Conservation (phyloP, 2,113 vertebrate species). For the Glareola pratincola region DNA sequence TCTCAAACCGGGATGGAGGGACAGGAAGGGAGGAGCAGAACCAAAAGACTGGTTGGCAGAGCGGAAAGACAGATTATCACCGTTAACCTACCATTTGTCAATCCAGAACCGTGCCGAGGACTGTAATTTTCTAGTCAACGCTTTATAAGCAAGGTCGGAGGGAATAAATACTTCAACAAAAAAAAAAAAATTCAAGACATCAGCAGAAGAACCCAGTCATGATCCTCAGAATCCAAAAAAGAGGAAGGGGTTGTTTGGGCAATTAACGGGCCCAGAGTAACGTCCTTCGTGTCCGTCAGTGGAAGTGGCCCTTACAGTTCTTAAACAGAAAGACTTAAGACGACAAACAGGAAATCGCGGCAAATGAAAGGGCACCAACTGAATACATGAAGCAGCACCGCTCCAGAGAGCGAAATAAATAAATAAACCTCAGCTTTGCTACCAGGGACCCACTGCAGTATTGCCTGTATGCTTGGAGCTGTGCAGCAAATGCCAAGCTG, state of each 20-base stretch:
- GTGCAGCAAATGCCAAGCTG: constrained; percentile 65
- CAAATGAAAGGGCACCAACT: background rate
- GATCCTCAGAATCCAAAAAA: background rate
- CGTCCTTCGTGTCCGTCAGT: background rate
- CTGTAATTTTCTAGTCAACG: constrained; percentile 67
- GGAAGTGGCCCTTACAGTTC: background rate
- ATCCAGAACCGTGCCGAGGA: constrained; percentile 41
- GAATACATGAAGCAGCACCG: background rate
- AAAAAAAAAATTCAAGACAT: constrained; percentile 6
- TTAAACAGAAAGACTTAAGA: background rate
- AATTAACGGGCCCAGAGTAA: constrained; percentile 7
- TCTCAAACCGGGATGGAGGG: background rate
- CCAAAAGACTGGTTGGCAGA: constrained; percentile 51
- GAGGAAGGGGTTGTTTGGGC: background rate
- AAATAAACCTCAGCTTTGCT: background rate
- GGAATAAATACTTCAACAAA: constrained; percentile 45
- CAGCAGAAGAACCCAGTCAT: constrained; percentile 17
- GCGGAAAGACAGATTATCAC: constrained; percentile 57
- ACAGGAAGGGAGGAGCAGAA: background rate
- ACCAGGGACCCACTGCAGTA: constrained; percentile 2
- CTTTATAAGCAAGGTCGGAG: constrained; percentile 70
- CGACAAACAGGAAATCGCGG: background rate
- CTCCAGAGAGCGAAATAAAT: background rate
- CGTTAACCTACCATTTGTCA: constrained; percentile 70
- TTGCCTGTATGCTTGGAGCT: constrained; percentile 33